Base-by-base conservation (phyloP, 2,797 vertebrate genomes). In the Rhabdomys pumilio region DNA sequence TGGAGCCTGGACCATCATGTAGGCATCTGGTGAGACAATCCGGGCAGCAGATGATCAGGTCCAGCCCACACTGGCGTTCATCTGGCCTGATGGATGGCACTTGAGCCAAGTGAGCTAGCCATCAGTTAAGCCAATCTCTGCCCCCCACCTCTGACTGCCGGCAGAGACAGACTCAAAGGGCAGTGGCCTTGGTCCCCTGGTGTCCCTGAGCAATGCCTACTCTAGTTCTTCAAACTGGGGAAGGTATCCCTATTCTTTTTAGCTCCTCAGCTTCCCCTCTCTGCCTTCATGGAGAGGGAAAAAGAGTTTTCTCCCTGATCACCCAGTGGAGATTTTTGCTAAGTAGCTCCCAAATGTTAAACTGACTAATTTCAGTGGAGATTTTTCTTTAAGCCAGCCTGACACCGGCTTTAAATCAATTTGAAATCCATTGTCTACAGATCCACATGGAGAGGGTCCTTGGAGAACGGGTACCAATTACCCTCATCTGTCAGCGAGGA, bases 401-500 rank as follows among this genome's bases (percentile, higher is more conserved):
- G 96, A 97, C 95, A 94, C 26, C 12, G 79, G 97, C 93, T 97
- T 94, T 98, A 96, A 98, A 98, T 97, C 97, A 97, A 97, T 94
- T 94, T 95, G 97, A 97, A 97, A 97, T 90, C 97, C 29, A 9
- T 96, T 96, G 97, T 98, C 97, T 93, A 41, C 95, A 89, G 95
- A 90, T 80, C 84, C 96, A 90, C 81, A 17, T 0, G 13, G 91
- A 93, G 86, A 88, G 87, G 93, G 81, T 94, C 91, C 59, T 5
- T 1, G 11, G 97, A 96, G 93, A 69, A 87, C 0, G 10, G 94
- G 92, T 61, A 73, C 91, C 97, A 55, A 86, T 96, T 93, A 96
- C 53, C 82, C 80, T 96, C 93, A 96, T 96, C 96, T 59, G 94
- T 96, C 95, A 93, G 0, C 0, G 44, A 85, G 96, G 91, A 79